Base-by-base conservation (phyloP, 2,113 vertebrate species). In the Coracopsis vasa region DNA sequence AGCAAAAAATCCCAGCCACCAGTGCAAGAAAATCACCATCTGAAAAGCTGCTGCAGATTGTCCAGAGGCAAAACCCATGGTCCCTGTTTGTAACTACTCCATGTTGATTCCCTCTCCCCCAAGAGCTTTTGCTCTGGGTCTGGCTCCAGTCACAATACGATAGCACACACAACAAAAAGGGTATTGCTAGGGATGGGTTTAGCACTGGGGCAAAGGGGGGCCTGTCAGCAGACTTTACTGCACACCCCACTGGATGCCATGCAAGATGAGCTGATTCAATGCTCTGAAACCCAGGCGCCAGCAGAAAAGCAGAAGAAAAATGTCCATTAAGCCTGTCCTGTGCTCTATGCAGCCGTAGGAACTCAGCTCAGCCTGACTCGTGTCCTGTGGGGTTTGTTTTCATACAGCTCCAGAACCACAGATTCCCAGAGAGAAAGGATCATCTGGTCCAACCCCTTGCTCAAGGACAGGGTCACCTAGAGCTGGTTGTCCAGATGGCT, bases 61-160 rank as follows among this genome's bases (percentile, higher is more conserved):
- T 37, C 41, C 78, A 66, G 23, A n/a, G 64, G 69, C 33, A 71
- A 88, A 50, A 42, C n/a, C 44, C n/a, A 7, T 0, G 8, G 41
- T 33, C 39, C 8, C 0, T 5, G 29, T 28, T 54, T 64, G 47
- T 41, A 72, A 33, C 25, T 35, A 13, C 6, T 4, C 15, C 13
- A 3, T 0, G 0, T 8, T 20, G 54, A 25, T 41, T 37, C n/a
- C 31, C 33, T 19, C 14, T 31, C 11, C 17, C 4, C 4, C 1
- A 10, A 42, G 29, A 80, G 25, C 20, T 45, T 78, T 65, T 69
- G 27, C 37, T 72, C 41, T 11, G 58, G 17, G 19, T 62, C n/a
- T 67, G 71, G 39, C 61, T 64, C 15, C 1, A 4, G 3, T 44
- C 27, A 23, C 44, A 47, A 2, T 1, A 60, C 47, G 3, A 21